Base-by-base conservation (phyloP, 1,140 invertebrate genomes). In the Paraescarpia echinospica region DNA sequence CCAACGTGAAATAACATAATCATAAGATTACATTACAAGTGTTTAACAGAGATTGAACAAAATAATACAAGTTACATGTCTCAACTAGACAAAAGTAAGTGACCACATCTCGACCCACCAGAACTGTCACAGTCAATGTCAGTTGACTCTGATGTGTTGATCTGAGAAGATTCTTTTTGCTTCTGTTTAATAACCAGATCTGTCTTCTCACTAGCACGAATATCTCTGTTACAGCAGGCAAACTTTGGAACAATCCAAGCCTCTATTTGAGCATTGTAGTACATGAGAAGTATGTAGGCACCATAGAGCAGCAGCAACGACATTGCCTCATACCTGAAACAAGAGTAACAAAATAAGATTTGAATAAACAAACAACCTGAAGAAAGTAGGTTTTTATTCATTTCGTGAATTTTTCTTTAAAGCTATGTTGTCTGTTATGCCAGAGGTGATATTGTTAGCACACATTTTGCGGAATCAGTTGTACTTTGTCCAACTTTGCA, bases 261-360 rank as follows among this genome's bases (percentile, higher is more conserved):
- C 92, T 96, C 95, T 41, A 96, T 92, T 14, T 91, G 89, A 18
- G 94, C 93, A 92, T 96, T 96, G 93, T 95, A 95, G 92, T 94
- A 95, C 96, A 96, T 96, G 89, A 96, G 92, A 22, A 95, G 12
- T 34, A 96, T 95, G 93, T 96, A 96, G 1, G 95, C 18, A 0
- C 94, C 1, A 93, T 96, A 96, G 27, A 96, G 93, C 27, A 95
- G 4, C 22, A 96, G 91, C 33, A 96, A 94, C 34, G 92, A 90
- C n/a, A 95, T 34, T 9, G 95, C 94, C 92, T 96, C 96, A 94
- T 96, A 96, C 95, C 95, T 96, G 93, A n/a, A 93, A 94, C 89
- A 51, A 90, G 14, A 90, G 33, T 22, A 90, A 18, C 14, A 6
- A 4, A 41, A 6, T 41, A 41, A 6, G 41, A 41, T 41, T 90